These are phyloP conservation scores for Eubucco bourcierii DNA, from an alignment of 2,113 vertebrate species.

Conservation along the genomic window DNA sequence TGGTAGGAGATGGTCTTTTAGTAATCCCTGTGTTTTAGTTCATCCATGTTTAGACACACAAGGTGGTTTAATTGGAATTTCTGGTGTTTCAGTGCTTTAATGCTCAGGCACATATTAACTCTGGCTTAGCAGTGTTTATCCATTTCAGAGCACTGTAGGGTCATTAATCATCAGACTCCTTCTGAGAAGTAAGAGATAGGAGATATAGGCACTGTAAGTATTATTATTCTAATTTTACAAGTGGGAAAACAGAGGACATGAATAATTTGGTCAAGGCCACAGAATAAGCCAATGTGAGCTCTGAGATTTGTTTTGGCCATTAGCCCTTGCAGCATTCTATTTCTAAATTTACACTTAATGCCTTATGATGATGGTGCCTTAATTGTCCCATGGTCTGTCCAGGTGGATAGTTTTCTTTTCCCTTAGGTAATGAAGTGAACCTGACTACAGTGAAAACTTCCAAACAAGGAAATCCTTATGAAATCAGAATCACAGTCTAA, in stretches of 20 bases:
- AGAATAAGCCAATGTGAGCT: background rate
- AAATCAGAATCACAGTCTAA: background rate
- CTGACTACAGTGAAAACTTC: background rate
- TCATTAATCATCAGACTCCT: conserved; percentile 12
- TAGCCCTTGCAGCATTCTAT: background rate
- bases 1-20: background rate
- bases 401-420: background rate
- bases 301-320: background rate
- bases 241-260: background rate
- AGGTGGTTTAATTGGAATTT: background rate
- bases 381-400: background rate
- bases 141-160: background rate
- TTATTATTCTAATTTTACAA: background rate
- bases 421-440: background rate
- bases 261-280: conserved; percentile 10
- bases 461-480: background rate
- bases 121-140: background rate
- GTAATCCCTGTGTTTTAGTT: background rate
- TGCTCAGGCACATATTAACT: background rate
- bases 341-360: background rate
- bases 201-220: background rate
- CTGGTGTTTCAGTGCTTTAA: background rate
- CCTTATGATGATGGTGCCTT: background rate
- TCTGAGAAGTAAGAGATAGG: background rate
- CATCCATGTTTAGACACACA: background rate